phyloP scores from a whole-genome alignment of 1,140 invertebrate genomes.

The Drosophila triauraria region DNA sequence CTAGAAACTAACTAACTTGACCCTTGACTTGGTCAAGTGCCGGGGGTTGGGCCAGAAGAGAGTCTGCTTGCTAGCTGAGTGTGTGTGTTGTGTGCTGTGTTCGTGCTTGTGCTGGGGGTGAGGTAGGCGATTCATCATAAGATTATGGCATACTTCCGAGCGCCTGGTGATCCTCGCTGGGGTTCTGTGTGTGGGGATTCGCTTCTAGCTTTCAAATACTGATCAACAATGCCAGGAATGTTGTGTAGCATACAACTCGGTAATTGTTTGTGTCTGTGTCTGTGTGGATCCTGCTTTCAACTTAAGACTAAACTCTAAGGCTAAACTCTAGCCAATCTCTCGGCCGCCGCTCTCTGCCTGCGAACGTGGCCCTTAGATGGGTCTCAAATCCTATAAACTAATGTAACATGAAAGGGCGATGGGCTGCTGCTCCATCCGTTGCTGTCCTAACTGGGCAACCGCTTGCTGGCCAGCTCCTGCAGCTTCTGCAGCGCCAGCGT shows the following conservation, averaged over 20 bases:
- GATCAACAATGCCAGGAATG: conserved; percentile 81
- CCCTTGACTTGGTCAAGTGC: conserved; percentile 77
- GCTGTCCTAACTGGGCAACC: conserved; percentile 73
- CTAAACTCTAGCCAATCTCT: conserved; percentile 15
- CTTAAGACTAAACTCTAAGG: conserved; percentile 33
- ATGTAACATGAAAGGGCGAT: conserved; percentile 59
- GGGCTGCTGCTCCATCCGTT: conserved; percentile 21
- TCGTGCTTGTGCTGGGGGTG: conserved; percentile 48
- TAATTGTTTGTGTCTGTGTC: conserved; percentile 30
- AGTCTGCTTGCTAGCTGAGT: conserved; percentile 23
- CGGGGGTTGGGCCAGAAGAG: conserved; percentile 50
- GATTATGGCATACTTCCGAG: conserved; percentile 80
- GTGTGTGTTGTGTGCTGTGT: conserved; percentile 4
- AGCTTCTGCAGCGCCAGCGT: conserved; percentile 81
- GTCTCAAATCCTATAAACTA: conserved; percentile 58
- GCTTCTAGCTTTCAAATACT: conserved; percentile 82
- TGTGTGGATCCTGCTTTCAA: conserved; percentile 46
- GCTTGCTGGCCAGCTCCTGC: conserved; percentile 79
- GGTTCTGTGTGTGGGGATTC: conserved; percentile 29
- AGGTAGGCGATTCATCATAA: conserved; percentile 69
- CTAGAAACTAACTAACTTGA: conserved; percentile 72
- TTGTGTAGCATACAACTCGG: conserved; percentile 45
- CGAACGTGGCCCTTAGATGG: conserved; percentile 17
- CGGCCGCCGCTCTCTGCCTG: conserved; percentile 32
- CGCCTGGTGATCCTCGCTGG: conserved; percentile 53